These are phyloP conservation scores for Callinectes sapidus DNA, from an alignment of 2,888 invertebrate species.

Conservation along the genomic window DNA sequence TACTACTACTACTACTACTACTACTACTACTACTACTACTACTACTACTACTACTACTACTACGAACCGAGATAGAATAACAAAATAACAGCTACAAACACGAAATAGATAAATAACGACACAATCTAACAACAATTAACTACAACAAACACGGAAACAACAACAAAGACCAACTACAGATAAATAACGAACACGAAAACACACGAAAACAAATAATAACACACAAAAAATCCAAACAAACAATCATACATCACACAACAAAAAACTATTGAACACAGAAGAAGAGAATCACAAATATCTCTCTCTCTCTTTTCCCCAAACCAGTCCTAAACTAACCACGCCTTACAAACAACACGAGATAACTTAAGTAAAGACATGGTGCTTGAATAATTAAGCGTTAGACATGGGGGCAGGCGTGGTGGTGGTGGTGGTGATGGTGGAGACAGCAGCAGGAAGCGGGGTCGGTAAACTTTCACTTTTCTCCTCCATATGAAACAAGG, in stretches of 20 bases:
- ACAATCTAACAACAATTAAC: neutral
- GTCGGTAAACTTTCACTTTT: neutral
- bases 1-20: neutral
- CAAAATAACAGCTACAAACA: too few relatives aligned
- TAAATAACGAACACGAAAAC: neutral
- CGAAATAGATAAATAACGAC: neutral
- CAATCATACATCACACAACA: too few relatives aligned
- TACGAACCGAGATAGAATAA: neutral
- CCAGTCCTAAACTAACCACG: neutral
- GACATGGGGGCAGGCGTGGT: too few relatives aligned
- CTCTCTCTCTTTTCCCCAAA: too few relatives aligned
- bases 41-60: neutral
- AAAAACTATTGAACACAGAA: too few relatives aligned
- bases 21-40: neutral
- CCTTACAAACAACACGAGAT: neutral
- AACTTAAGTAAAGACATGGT: too few relatives aligned
- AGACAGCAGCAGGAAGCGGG: neutral
- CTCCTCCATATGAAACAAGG: slow-evolving; percentile 48
- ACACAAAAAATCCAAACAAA: too few relatives aligned
- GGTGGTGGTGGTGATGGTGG: neutral
- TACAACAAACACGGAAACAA: neutral
- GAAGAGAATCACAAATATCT: too few relatives aligned
- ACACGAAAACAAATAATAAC: neutral
- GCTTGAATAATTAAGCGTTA: too few relatives aligned
- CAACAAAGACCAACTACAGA: too few relatives aligned